These are phyloP conservation scores for Dasypogon diadema DNA, from an alignment of 2,888 invertebrate genomes.

Conservation along the genomic window DNA sequence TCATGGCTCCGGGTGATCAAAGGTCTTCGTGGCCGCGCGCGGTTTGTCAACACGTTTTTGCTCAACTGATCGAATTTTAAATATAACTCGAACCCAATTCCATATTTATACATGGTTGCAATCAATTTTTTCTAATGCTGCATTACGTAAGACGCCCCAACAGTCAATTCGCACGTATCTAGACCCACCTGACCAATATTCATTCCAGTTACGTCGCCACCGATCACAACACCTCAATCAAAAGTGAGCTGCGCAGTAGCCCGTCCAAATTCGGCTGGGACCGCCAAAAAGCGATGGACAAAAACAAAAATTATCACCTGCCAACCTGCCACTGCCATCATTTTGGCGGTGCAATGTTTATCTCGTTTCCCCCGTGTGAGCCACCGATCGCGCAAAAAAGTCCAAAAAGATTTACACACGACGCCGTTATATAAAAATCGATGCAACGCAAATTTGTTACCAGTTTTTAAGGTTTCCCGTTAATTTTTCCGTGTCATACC, in stretches of 20 bases:
- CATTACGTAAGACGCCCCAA: no score
- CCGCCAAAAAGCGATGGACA: background rate
- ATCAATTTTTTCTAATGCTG: no score
- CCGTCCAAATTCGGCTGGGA: background rate
- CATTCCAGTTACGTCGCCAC: background rate
- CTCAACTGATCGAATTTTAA: no score
- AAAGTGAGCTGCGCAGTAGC: background rate
- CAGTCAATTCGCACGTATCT: background rate
- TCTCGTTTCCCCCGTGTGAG: background rate
- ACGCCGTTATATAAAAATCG: constrained; percentile 56
- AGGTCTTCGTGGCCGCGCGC: no score
- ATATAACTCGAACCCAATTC: no score
- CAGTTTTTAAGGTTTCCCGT: constrained; percentile 55
- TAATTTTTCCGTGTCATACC: constrained; percentile 51
- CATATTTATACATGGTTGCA: no score
- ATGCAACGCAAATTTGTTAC: constrained; percentile 55
- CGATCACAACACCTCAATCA: background rate
- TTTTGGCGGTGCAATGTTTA: background rate
- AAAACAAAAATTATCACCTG: background rate
- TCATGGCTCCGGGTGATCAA: no score
- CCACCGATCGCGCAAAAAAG: background rate
- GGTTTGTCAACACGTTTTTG: no score
- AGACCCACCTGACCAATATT: background rate
- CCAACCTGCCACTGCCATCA: background rate
- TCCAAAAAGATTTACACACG: constrained; percentile 48